Evolutionary conservation across 2,113 vertebrate genomes (phyloP).

Genomic region (Rhinopomastus cyanomelas): DNA sequence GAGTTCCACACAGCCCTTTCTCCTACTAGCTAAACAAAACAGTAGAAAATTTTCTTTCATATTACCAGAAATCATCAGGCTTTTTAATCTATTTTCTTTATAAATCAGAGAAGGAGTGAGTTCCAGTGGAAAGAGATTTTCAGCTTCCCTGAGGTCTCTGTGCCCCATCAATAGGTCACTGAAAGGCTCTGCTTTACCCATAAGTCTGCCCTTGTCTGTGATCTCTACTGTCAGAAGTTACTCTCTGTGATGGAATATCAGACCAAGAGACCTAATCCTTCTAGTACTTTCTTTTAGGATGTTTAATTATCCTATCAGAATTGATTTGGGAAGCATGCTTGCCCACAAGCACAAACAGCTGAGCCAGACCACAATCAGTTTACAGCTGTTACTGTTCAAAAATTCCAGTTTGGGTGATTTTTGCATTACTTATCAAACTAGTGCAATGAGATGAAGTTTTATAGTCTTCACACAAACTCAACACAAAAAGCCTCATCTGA

Average conservation of each 20-base stretch:
- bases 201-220: not conserved
- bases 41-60: not conserved
- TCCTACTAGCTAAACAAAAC: not conserved
- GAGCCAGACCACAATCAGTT: not conserved
- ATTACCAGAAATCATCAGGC: not conserved
- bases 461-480: not conserved
- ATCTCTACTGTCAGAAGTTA: not conserved
- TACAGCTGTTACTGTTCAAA: not conserved
- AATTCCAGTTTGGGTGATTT: not conserved
- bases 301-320: not conserved
- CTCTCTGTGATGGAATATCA: not conserved
- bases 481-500: not conserved
- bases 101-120: too few relatives aligned
- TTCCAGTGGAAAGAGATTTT: not conserved
- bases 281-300: not conserved
- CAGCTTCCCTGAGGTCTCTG: not conserved
- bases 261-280: not conserved
- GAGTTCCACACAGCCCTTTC: rapidly evolving
- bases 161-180: too few relatives aligned
- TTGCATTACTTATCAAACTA: not conserved
- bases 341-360: not conserved
- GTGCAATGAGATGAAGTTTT: not conserved
- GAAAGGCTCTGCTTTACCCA: not conserved
- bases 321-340: not conserved
- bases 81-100: not conserved